Conservation (phyloP, 2,797 vertebrate species). For the Coreius guichenoti region DNA sequence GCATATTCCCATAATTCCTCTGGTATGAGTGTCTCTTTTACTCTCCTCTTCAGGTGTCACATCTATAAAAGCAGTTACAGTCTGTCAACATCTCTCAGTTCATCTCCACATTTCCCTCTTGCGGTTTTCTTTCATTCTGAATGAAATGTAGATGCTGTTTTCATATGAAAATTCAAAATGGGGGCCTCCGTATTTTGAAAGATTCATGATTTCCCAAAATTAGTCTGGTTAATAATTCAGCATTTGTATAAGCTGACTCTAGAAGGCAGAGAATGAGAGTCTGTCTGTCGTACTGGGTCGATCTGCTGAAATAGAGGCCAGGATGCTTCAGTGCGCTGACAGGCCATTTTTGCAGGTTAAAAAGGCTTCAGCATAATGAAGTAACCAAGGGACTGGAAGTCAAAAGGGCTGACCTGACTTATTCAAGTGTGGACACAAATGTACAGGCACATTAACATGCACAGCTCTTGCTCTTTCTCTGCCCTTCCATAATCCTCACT, state of each 20-base stretch:
- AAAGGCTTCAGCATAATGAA: slow-evolving; percentile 49
- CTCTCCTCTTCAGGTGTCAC: slow-evolving; percentile 1
- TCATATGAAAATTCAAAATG: slow-evolving; percentile 41
- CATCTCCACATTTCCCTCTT: background rate
- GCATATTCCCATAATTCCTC: background rate
- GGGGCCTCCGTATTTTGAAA: slow-evolving; percentile 44
- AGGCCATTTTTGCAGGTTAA: slow-evolving; percentile 23
- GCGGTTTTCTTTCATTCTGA: slow-evolving; percentile 29
- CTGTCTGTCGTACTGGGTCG: slow-evolving; percentile 1
- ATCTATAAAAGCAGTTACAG: background rate
- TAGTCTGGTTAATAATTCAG: slow-evolving; percentile 59
- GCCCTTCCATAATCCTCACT: slow-evolving; percentile 4
- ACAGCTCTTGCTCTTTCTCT: background rate
- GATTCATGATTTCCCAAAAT: slow-evolving; percentile 56
- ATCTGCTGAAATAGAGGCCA: slow-evolving; percentile 7
- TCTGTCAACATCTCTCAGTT: slow-evolving; percentile 1
- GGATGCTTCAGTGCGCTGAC: slow-evolving; percentile 37
- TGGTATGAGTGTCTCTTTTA: background rate
- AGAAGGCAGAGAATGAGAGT: slow-evolving; percentile 30
- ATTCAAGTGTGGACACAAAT: slow-evolving; percentile 36
- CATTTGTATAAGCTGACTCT: slow-evolving; percentile 40
- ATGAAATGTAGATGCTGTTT: slow-evolving; percentile 48
- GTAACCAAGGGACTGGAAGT: slow-evolving; percentile 23
- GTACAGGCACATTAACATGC: slow-evolving; percentile 27
- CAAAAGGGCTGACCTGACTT: slow-evolving; percentile 37